Base-by-base conservation (phyloP, 2,797 vertebrate genomes). In the Orientallactaga sibirica region DNA sequence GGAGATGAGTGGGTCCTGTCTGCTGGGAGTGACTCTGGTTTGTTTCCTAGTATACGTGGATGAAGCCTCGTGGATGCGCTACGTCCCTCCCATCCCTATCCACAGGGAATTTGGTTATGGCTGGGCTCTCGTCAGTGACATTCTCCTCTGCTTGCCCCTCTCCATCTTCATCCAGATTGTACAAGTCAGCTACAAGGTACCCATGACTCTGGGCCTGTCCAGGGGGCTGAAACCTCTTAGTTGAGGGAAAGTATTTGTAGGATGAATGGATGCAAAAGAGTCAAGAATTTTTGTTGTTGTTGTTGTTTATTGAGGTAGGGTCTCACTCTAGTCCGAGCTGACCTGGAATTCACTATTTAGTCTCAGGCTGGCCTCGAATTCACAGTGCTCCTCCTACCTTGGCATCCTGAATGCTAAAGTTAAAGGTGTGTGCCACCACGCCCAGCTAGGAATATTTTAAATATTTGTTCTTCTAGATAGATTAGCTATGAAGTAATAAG, bases 161-260 rank as follows among this genome's bases (percentile, higher is more conserved):
- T 99, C 99, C 9, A 19, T 99, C 97, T 99, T 99, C 86, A 82
- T 99, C 74, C 99, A 99, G 97, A 98, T 99, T 76, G 98, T 99
- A 3, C 99, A 99, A 98, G 98, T 99, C 97, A 99, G 99, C 97
- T 99, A 99, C 95, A 98, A 99, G 99, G 99, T 99, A 98, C 20
- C 2, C 16, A 66, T 4, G 18, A 37, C 79, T 61, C 48, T 48
- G 5, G 15, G 29, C 16, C 24, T 24, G 2, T 67, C 10, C 52
- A 6, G 2, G n/a, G 27, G 33, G 1, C 1, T 58, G 16, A 66
- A 15, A 19, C 68, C n/a, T 29, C 19, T 20, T 8, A 52, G 2
- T 48, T 25, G 12, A 29, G 79, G 76, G 24, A 33, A n/a, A 64
- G 41, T 24, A 19, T 14, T 7, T 58, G 2, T 15, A 25, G 74